These are phyloP conservation scores for Vombatus ursinus DNA, from an alignment of 2,113 vertebrate genomes.

Conservation along the genomic window DNA sequence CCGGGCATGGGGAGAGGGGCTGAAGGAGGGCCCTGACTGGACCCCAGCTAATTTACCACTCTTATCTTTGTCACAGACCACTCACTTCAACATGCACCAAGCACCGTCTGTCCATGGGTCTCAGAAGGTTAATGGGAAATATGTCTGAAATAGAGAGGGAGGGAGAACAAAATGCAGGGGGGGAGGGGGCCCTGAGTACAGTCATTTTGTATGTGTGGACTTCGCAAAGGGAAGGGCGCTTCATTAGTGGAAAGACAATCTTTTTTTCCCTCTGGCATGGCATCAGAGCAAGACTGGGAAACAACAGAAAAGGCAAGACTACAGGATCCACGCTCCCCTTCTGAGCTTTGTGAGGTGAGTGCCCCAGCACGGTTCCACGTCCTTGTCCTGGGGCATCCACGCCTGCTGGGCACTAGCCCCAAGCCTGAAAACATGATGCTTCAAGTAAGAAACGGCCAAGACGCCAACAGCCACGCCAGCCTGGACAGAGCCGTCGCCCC, in stretches of 20 bases:
- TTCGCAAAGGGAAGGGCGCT: background rate
- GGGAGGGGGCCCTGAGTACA: conserved; percentile 48
- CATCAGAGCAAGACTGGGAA: background rate
- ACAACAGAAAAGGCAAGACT: background rate
- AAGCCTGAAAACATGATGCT: conserved; percentile 25
- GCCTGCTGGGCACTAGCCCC: conserved; percentile 16
- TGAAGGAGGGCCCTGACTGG: background rate
- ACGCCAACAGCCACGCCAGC: conserved; percentile 56
- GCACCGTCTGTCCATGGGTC: background rate
- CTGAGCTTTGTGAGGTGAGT: background rate
- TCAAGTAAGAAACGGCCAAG: conserved; percentile 44
- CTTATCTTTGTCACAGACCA: background rate
- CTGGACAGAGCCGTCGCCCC: conserved; percentile 51
- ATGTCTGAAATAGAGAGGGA: background rate
- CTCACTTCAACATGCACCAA: background rate
- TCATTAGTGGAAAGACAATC: background rate
- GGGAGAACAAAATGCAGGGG: conserved; percentile 5
- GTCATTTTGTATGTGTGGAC: background rate
- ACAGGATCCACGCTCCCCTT: background rate
- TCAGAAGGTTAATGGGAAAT: background rate
- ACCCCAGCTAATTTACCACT: background rate
- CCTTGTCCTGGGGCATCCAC: background rate
- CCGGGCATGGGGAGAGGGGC: background rate
- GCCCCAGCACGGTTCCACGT: background rate
- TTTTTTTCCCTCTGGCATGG: background rate